Conservation (phyloP, 2,888 invertebrate genomes). For the Podotricha telesiphe region DNA sequence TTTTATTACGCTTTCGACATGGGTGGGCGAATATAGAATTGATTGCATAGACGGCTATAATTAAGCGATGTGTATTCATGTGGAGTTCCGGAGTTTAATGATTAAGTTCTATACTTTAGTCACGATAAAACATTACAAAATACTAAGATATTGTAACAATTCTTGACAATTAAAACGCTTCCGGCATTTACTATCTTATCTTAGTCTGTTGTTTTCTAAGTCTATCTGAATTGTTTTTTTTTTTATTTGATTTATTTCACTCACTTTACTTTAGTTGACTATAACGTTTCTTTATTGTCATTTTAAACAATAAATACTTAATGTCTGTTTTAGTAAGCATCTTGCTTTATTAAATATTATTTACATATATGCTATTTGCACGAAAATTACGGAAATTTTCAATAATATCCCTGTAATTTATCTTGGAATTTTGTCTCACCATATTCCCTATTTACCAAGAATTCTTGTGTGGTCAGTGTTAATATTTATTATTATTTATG, state of each 20-base stretch:
- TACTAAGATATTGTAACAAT: conserved; percentile 1
- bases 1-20: conserved; percentile 23
- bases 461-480: conserved; percentile 44
- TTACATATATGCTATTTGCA: not conserved
- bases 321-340: not conserved
- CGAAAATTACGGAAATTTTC: conserved; percentile 7
- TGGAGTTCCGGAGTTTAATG: conserved; percentile 12
- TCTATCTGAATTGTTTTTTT: too few species aligned
- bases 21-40: conserved; percentile 37
- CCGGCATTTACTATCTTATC: not conserved
- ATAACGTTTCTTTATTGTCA: not conserved
- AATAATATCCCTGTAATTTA: conserved; percentile 5
- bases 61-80: conserved; percentile 34
- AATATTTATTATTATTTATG: conserved; percentile 46
- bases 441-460: conserved; percentile 37
- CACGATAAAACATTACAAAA: not conserved
- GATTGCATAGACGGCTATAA: conserved; percentile 25
- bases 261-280: too few species aligned
- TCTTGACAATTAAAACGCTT: not conserved
- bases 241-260: too few species aligned
- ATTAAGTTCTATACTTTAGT: conserved; percentile 14
- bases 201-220: not conserved
- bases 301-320: not conserved
- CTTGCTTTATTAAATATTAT: not conserved
- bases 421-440: conserved; percentile 27